These are phyloP conservation scores for Cordylochernes scorpioides DNA, from an alignment of 2,888 invertebrate genomes.

Conservation along the genomic window DNA sequence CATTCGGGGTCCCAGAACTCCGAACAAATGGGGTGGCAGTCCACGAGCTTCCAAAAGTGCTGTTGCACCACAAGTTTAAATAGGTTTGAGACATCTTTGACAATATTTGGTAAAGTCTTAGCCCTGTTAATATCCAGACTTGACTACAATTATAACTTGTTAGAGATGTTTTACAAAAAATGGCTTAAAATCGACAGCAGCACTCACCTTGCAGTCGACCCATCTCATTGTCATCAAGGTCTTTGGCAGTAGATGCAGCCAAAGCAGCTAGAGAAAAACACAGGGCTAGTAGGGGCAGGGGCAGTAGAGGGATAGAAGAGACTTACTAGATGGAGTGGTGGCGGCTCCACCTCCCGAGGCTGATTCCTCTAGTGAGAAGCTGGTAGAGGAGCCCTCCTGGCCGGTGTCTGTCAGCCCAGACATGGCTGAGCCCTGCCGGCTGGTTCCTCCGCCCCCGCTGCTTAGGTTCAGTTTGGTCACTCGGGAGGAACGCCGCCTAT, in stretches of 20 bases:
- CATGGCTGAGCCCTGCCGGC: conserved; percentile 12
- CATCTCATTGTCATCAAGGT: conserved; percentile 78
- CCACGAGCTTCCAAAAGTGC: conserved; percentile 80
- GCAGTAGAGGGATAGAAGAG: too few relatives aligned
- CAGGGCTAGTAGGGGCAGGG: too few relatives aligned
- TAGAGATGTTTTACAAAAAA: background rate
- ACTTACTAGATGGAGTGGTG: conserved; percentile 6
- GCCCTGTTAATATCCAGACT: background rate
- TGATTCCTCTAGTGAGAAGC: too few relatives aligned
- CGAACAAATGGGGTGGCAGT: conserved; percentile 81
- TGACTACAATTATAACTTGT: background rate
- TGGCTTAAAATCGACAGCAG: background rate
- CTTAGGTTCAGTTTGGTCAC: conserved; percentile 22
- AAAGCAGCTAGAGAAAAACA: too few relatives aligned
- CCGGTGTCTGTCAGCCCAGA: conserved; percentile 11
- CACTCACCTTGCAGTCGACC: conserved; percentile 44
- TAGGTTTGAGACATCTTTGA: background rate
- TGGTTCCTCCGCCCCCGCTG: conserved; percentile 12
- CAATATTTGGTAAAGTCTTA: background rate
- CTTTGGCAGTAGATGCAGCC: conserved; percentile 21
- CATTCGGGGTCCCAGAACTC: conserved; percentile 82
- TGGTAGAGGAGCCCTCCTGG: conserved; percentile 10
- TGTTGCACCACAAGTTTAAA: conserved; percentile 1
- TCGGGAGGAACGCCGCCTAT: conserved; percentile 27
- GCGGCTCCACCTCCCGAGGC: conserved; percentile 4